Conservation (phyloP, 2,888 invertebrate species). For the Agonopterix alstromeriana region DNA sequence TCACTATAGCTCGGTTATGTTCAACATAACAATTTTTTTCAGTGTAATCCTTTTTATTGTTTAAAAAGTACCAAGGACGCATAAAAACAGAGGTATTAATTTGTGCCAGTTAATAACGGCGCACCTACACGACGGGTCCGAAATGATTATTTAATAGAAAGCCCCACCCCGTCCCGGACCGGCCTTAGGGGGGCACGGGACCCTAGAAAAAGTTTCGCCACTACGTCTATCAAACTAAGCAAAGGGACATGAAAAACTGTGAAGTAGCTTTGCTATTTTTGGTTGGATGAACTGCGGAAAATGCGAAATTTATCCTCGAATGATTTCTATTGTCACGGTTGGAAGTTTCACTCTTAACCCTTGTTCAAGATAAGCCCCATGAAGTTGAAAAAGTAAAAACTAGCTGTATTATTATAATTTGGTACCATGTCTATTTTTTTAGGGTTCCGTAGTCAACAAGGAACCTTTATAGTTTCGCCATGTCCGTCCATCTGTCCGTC, state of each 20-base stretch:
- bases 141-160: conserved; percentile 69
- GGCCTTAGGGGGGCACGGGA: conserved; percentile 52
- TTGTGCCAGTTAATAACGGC: conserved; percentile 47
- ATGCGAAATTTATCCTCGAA: not conserved
- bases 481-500: too few species aligned
- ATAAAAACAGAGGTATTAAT: conserved; percentile 37
- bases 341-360: not conserved
- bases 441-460: too few species aligned
- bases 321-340: conserved; percentile 1
- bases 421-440: too few species aligned
- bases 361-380: too few species aligned
- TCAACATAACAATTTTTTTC: too few species aligned
- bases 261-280: conserved; percentile 14
- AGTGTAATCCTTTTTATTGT: too few species aligned
- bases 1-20: too few species aligned
- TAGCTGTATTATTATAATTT: too few species aligned
- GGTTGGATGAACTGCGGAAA: too few species aligned
- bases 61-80: conserved; percentile 12
- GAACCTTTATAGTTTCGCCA: too few species aligned
- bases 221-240: conserved; percentile 60
- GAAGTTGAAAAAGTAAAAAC: too few species aligned
- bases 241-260: conserved; percentile 33
- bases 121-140: conserved; percentile 47
- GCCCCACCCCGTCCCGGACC: conserved; percentile 38
- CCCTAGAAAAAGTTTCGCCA: conserved; percentile 64